Base-by-base conservation (phyloP, 2,888 invertebrate species). In the Athrips mouffetella region DNA sequence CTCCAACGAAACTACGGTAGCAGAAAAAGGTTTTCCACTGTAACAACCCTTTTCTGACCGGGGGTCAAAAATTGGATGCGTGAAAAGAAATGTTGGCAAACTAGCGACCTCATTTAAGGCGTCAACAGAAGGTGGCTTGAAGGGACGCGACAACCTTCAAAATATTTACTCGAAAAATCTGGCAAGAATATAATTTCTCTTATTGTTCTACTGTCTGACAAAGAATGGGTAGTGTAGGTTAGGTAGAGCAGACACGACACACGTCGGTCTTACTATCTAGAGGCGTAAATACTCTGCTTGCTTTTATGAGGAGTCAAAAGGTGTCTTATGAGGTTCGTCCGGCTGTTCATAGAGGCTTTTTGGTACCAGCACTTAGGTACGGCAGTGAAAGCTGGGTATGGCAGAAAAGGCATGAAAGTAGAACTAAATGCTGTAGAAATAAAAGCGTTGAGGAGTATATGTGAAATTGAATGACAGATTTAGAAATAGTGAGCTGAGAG, bases 141-240 rank as follows among this genome's bases (percentile, higher is more conserved):
- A 59, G 48, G 56, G 55, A 51, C 52, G 57, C 25, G 50, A 33
- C 47, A 51, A 59, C 62, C 65, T 65, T 63, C 57, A 68, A 67
- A 67, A 65, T 73, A 72, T 74, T 76, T 76, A 59, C 64, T 62
- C 59, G 35, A 68, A 70, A 64, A 67, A 66, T 65, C 60, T 56
- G 54, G 54, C 49, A 50, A 55, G 62, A 60, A 69, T 68, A 69
- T 73, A 67, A 72, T 73, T 68, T 62, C 58, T 65, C 63, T 72
- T 66, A 66, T 64, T 70, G 65, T 63, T 64, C 58, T 55, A 55
- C 54, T 53, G 52, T 58, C 54, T 53, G 29, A 8, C 21, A 21
- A 11, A 47, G 39, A 51, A 27, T 33, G 7, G 0, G 10, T 15
- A 18, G n/a, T 7, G n/a, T 7, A 15, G 25, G 11, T 23, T 1